phyloP scores from a whole-genome alignment of 2,888 invertebrate genomes.

The Ichneumoninae sp. region DNA sequence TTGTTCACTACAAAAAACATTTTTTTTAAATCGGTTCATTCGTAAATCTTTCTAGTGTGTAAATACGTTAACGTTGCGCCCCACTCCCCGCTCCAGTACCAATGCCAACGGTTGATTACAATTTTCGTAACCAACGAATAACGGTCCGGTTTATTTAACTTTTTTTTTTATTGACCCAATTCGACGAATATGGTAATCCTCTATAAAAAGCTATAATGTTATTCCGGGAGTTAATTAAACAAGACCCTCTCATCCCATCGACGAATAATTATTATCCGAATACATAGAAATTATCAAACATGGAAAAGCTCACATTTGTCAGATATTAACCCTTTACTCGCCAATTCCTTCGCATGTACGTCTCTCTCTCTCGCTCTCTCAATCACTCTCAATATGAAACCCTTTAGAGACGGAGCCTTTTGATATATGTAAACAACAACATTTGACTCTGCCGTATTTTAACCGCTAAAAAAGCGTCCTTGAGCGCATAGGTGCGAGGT shows the following conservation, averaged over 20 bases:
- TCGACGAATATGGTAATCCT: neutral
- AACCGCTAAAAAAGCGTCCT: neutral
- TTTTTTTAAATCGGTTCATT: too few species aligned
- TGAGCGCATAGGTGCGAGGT: neutral
- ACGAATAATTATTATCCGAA: neutral
- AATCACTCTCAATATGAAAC: neutral
- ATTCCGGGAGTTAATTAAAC: neutral
- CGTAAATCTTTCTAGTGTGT: neutral
- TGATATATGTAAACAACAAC: neutral
- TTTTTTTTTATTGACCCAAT: neutral
- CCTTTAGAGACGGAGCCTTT: neutral
- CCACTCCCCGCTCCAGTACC: neutral
- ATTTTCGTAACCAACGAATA: constrained; percentile 4
- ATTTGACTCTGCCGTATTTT: neutral
- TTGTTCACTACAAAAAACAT: too few species aligned
- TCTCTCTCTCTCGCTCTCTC: too few species aligned
- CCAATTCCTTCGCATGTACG: neutral
- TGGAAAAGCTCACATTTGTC: neutral
- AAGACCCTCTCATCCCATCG: neutral
- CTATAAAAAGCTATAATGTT: neutral
- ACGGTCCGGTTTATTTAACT: neutral
- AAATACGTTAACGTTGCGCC: neutral
- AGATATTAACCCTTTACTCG: neutral
- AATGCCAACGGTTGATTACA: neutral
- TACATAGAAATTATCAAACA: neutral